Conservation (phyloP, 1,140 invertebrate genomes). For the Ditylenchus dipsaci region DNA sequence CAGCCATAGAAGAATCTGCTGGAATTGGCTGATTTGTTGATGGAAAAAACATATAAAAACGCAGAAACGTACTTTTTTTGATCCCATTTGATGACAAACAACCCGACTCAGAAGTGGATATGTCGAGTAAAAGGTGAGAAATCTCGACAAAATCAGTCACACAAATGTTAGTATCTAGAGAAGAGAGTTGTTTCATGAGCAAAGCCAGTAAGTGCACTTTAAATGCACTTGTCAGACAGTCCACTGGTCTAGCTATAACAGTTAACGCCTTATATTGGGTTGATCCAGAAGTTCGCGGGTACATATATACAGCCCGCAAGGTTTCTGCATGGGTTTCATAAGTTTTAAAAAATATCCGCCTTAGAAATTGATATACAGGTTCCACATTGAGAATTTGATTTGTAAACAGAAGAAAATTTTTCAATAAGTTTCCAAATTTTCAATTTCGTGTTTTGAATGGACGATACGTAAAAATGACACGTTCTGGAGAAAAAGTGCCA, state of each 20-base stretch:
- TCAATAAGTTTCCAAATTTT: too few relatives aligned
- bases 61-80: background rate
- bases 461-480: too few relatives aligned
- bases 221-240: conserved; percentile 47
- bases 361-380: too few relatives aligned
- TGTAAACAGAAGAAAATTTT: too few relatives aligned
- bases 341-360: too few relatives aligned
- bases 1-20: conserved; percentile 26
- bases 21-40: background rate
- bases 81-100: conserved; percentile 18
- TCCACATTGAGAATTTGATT: too few relatives aligned
- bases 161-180: conserved; percentile 13
- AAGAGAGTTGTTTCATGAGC: conserved; percentile 38
- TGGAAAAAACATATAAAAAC: background rate
- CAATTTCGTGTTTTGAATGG: too few relatives aligned
- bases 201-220: conserved; percentile 52
- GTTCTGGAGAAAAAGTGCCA: too few relatives aligned
- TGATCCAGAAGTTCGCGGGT: too few relatives aligned
- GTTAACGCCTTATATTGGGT: too few relatives aligned
- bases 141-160: conserved; percentile 54
- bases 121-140: conserved; percentile 46
- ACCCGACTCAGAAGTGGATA: conserved; percentile 36
- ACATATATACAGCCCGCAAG: too few relatives aligned
- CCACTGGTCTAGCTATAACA: conserved; percentile 50
- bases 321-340: too few relatives aligned